Base-by-base conservation (phyloP, 2,888 invertebrate genomes). In the Trisateles emortualis region DNA sequence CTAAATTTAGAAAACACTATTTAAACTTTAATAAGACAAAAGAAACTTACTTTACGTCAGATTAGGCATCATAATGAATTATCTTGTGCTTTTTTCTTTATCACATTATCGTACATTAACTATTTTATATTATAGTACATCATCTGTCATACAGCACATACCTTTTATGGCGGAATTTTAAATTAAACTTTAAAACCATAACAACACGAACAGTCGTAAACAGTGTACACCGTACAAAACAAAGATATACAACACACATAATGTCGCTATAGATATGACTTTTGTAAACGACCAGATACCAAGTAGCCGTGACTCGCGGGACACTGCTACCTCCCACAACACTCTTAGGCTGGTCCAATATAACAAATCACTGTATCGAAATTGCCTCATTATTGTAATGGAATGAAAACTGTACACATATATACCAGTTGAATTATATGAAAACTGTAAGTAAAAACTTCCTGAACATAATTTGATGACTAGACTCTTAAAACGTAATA, bases 401-500 rank as follows among this genome's bases (percentile, higher is more conserved):
- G 79, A 76, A 77, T 75, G 75, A 67, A 72, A 74, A 68, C 77
- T 76, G 76, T 66, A 76, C 71, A 70, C 67, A 71, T 63, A 72
- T 67, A 68, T 64, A 66, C 68, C 63, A 68, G 66, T 73, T 75
- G 71, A 69, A 64, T 63, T 52, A 59, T 58, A 59, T 64, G 63
- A 62, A 68, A 70, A 76, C 76, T 76, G 76, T 79, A 77, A 72
- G 76, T 79, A 77, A 72, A 79, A 84, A 83, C 79, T 77, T 78
- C 80, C 85, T 86, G 86, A 84, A 86, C 84, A 85, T 86, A 88
- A 86, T 84, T 85, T 84, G 87, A 86, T 92, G 92, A 92, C 92
- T 92, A 92, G 92, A 92, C 88, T 90, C 89, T 90, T 91, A 90
- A 86, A 90, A 89, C 83, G 79, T 88, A 90, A 86, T 81, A 87